Conservation (phyloP, 2,797 vertebrate genomes). For the Platyrinchus mystaceus region DNA sequence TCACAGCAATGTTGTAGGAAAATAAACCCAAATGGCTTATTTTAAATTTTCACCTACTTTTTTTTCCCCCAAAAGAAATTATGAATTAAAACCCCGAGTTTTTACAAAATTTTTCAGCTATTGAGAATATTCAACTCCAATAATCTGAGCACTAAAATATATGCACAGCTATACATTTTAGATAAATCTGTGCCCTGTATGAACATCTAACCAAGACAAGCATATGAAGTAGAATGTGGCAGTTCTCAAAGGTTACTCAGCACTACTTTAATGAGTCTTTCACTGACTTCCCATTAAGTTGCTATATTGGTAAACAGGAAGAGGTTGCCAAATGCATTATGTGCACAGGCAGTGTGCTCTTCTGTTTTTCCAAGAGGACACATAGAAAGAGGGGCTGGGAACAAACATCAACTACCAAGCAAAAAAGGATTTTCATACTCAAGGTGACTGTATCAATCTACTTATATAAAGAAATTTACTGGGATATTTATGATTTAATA, state of each 20-base stretch:
- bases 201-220: not conserved
- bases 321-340: not conserved
- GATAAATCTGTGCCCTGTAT: not conserved
- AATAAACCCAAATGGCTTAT: not conserved
- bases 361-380: not conserved
- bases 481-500: not conserved
- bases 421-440: not conserved
- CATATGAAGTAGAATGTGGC: not conserved
- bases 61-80: not conserved
- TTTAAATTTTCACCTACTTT: not conserved
- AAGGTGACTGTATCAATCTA: not conserved
- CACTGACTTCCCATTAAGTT: not conserved
- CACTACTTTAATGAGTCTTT: not conserved
- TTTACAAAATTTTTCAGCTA: not conserved
- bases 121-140: not conserved
- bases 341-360: not conserved
- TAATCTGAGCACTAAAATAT: not conserved
- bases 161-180: not conserved
- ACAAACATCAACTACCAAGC: not conserved
- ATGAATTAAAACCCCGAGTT: rapidly evolving
- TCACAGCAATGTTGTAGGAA: not conserved
- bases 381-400: not conserved
- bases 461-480: not conserved
- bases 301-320: not conserved
- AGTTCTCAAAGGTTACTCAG: not conserved